phyloP scores from a whole-genome alignment of 92 coral and sea anemone genomes.

The Palythoa heliodiscus region DNA sequence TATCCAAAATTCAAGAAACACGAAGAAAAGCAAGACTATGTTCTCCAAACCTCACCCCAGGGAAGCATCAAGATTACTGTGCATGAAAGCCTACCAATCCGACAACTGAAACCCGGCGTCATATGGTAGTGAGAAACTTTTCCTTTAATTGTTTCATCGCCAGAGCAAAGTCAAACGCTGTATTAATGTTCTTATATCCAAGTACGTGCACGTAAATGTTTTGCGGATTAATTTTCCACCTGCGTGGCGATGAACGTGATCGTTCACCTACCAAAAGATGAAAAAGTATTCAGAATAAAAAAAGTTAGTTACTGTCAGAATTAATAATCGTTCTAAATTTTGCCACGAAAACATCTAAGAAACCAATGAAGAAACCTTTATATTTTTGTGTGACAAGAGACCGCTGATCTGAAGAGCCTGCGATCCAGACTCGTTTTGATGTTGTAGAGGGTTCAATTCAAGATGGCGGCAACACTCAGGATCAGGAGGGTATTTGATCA shows the following conservation, averaged over 20 bases:
- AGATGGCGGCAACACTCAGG: slow-evolving; percentile 47
- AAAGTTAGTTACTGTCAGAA: neutral
- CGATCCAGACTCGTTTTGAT: slow-evolving; percentile 62
- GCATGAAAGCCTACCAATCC: neutral
- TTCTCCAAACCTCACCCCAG: neutral
- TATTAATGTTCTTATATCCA: neutral
- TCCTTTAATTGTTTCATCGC: slow-evolving; percentile 33
- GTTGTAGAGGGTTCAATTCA: slow-evolving; percentile 2
- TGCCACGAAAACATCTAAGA: slow-evolving; percentile 18
- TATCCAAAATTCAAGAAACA: neutral
- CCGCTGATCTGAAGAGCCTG: slow-evolving; percentile 69
- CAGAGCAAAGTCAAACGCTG: neutral
- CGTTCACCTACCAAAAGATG: neutral
- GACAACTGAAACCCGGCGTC: slow-evolving; percentile 14
- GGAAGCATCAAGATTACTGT: slow-evolving; percentile 9
- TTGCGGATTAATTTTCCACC: neutral
- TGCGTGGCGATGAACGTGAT: neutral
- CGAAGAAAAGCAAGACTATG: neutral
- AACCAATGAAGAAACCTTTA: neutral
- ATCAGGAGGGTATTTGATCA: slow-evolving; percentile 1
- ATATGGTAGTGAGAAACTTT: slow-evolving; percentile 16
- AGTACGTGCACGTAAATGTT: neutral
- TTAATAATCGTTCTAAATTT: neutral
- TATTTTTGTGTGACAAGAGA: slow-evolving; percentile 47
- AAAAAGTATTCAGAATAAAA: neutral